Evolutionary conservation across 2,113 vertebrate genomes (phyloP).

Genomic region (Mus pahari): DNA sequence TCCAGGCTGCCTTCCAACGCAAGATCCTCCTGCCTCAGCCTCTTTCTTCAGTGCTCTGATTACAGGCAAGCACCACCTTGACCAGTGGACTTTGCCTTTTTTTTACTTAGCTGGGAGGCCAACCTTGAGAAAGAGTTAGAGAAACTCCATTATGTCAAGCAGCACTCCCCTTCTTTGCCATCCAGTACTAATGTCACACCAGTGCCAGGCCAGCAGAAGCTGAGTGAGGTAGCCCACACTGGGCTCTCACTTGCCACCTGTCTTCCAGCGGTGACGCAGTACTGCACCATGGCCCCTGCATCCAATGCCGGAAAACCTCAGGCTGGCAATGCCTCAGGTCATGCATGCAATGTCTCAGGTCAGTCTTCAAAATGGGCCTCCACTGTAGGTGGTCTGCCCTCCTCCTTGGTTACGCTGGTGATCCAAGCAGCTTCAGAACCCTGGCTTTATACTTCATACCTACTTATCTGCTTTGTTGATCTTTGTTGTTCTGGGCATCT

Average conservation of each 20-base stretch:
- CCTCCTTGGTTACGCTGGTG: neutral
- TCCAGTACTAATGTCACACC: neutral
- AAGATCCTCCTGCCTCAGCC: neutral
- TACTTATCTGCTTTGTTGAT: neutral
- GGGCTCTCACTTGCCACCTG: neutral
- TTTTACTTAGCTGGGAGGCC: neutral
- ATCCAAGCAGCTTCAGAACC: neutral
- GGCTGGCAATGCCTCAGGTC: too few species aligned
- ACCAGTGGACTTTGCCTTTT: neutral
- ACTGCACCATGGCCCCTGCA: too few species aligned
- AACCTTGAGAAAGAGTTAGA: neutral
- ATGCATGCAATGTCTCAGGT: neutral
- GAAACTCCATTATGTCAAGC: neutral
- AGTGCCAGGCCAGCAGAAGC: neutral
- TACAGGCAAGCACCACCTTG: neutral
- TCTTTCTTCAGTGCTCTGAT: neutral
- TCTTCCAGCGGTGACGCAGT: accelerated
- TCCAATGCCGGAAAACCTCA: too few species aligned
- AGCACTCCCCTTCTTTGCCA: neutral
- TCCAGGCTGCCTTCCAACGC: neutral
- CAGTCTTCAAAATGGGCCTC: neutral
- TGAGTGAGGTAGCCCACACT: neutral
- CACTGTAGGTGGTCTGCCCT: neutral
- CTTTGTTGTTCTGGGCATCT: neutral
- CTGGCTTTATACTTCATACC: neutral